Conservation (phyloP, 2,888 invertebrate genomes). For the Nymphalis polychloros region DNA sequence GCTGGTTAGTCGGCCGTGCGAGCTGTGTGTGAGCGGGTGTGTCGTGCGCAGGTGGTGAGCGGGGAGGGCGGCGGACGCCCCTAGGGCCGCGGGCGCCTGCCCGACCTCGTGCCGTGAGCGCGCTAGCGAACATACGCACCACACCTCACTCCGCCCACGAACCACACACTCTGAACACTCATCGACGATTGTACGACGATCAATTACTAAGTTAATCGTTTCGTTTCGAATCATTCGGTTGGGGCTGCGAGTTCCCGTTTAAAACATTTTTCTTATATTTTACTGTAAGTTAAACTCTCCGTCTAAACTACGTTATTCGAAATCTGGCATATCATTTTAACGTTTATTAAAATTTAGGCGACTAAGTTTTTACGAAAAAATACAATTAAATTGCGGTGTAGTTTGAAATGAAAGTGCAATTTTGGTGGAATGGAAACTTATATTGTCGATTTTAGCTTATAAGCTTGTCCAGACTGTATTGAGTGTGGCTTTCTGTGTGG, state of each 20-base stretch:
- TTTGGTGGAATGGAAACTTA: constrained; percentile 24
- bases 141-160: constrained; percentile 25
- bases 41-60: constrained; percentile 63
- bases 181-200: constrained; percentile 22
- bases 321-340: not conserved
- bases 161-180: constrained; percentile 17
- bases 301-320: not conserved
- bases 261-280: not conserved
- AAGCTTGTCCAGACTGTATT: constrained; percentile 26
- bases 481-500: constrained; percentile 30
- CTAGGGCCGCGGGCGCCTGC: constrained; percentile 83
- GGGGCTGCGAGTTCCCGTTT: not conserved
- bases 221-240: not conserved
- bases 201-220: not conserved
- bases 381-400: constrained; percentile 11
- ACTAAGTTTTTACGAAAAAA: not conserved
- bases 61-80: constrained; percentile 71
- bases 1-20: not conserved
- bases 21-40: not conserved
- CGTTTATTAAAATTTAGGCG: not conserved
- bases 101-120: constrained; percentile 83
- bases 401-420: constrained; percentile 17
- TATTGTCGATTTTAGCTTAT: constrained; percentile 27
- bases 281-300: not conserved
- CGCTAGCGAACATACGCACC: constrained; percentile 54